Evolutionary conservation across 2,113 vertebrate species (phyloP).

Genomic region (Peucedramus taeniatus): DNA sequence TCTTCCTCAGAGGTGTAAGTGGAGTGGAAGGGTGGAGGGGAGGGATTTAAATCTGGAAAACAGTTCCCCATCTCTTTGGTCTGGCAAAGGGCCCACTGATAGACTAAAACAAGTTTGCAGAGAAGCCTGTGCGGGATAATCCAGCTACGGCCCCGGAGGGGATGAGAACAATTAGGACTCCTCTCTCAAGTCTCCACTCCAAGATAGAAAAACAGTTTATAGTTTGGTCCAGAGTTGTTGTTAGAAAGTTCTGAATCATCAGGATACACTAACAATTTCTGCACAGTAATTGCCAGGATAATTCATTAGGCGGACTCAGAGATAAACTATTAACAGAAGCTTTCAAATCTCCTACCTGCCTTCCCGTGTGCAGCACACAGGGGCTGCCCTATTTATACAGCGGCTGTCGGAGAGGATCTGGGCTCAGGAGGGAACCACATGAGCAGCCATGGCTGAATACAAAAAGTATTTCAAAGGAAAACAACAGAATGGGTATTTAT

Average conservation of each 20-base stretch:
- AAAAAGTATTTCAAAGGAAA: not conserved
- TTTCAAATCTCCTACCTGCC: conserved; percentile 39
- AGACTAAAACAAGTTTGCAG: conserved; percentile 27
- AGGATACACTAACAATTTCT: conserved; percentile 48
- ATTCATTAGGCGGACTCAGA: not conserved
- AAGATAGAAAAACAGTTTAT: conserved; percentile 60
- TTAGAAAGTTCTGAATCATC: conserved; percentile 61
- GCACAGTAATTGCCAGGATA: not conserved
- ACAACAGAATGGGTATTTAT: not conserved
- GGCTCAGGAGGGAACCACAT: not conserved
- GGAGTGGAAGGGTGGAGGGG: not conserved
- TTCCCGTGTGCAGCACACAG: not conserved
- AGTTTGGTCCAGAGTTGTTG: conserved; percentile 42
- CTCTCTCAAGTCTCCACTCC: conserved; percentile 58
- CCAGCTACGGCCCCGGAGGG: conserved; percentile 25
- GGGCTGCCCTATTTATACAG: not conserved
- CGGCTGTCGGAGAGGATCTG: rapidly evolving
- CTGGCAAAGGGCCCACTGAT: conserved; percentile 17
- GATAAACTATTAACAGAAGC: conserved; percentile 44
- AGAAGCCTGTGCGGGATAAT: conserved; percentile 50
- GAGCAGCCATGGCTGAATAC: not conserved
- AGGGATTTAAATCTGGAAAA: conserved; percentile 26
- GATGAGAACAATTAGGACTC: conserved; percentile 48
- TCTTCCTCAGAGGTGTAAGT: conserved; percentile 43
- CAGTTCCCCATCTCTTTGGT: not conserved